Evolutionary conservation across 2,888 invertebrate species (phyloP).

Genomic region (Dynastes grantii): DNA sequence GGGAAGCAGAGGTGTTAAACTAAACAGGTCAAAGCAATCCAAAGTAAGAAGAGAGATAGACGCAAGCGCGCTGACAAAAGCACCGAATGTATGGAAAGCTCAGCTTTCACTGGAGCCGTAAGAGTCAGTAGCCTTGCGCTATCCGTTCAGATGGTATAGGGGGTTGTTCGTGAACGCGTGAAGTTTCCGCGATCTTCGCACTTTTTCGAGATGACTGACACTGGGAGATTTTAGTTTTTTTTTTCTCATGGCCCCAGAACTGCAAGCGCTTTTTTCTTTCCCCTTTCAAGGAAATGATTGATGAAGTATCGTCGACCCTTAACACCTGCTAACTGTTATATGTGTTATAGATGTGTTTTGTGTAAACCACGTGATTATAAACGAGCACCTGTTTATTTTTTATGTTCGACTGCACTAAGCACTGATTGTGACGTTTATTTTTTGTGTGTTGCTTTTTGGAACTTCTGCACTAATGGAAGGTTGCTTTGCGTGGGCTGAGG

Average conservation of each 20-base stretch:
- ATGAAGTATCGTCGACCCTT: conserved; percentile 44
- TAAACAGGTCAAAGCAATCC: conserved; percentile 64
- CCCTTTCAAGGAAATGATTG: conserved; percentile 47
- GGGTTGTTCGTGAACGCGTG: conserved; percentile 44
- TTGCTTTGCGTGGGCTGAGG: conserved; percentile 46
- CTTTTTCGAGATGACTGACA: conserved; percentile 47
- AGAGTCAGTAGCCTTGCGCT: conserved; percentile 66
- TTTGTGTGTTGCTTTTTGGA: conserved; percentile 24
- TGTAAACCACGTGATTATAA: conserved; percentile 51
- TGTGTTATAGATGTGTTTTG: conserved; percentile 47
- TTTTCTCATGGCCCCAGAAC: conserved; percentile 17
- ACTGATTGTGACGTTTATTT: conserved; percentile 32
- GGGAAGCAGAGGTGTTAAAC: conserved; percentile 65
- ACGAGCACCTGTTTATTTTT: conserved; percentile 40
- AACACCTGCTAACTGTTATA: conserved; percentile 43
- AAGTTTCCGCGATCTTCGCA: conserved; percentile 46
- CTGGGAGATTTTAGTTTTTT: conserved; percentile 53
- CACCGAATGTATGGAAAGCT: conserved; percentile 61
- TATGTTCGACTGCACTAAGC: conserved; percentile 23
- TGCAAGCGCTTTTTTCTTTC: conserved; percentile 32
- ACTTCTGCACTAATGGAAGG: conserved; percentile 24
- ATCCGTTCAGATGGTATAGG: conserved; percentile 50
- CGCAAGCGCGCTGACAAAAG: conserved; percentile 54
- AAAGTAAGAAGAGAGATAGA: conserved; percentile 61
- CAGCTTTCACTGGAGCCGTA: conserved; percentile 61